Conservation (phyloP, 2,888 invertebrate species). For the Harmothoe impar region DNA sequence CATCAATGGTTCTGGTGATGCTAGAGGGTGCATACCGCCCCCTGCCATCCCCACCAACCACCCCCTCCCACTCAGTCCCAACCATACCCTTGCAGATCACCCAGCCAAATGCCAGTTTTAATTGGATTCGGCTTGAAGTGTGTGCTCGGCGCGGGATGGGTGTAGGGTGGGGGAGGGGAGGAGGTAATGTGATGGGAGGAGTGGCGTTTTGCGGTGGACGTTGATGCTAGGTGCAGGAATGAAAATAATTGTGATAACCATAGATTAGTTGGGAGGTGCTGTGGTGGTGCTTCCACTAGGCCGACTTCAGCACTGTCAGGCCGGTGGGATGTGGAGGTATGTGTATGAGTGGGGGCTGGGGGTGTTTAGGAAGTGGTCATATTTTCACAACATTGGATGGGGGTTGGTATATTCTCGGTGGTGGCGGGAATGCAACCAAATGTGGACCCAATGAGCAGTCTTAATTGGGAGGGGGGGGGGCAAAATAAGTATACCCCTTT, state of each 20-base stretch:
- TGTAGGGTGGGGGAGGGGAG: not conserved
- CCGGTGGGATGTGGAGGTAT: too few species aligned
- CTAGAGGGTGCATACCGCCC: not conserved
- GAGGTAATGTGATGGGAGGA: not conserved
- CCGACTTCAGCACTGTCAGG: too few species aligned
- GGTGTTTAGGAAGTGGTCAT: too few species aligned
- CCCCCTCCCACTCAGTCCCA: not conserved
- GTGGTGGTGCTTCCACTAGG: too few species aligned
- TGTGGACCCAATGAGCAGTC: too few species aligned
- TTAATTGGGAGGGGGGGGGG: too few species aligned
- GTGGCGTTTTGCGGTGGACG: not conserved
- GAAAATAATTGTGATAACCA: conserved; percentile 29
- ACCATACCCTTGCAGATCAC: not conserved
- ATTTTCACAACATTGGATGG: too few species aligned
- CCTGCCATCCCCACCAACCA: not conserved
- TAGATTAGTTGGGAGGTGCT: not conserved
- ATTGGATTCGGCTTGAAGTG: conserved; percentile 38
- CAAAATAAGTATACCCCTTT: too few species aligned
- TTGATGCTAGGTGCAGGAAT: not conserved
- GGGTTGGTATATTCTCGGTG: too few species aligned
- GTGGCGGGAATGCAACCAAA: too few species aligned
- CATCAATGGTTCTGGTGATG: conserved; percentile 6
- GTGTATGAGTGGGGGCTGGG: too few species aligned
- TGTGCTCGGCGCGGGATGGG: not conserved
- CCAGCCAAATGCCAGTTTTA: conserved; percentile 52